A percentile compares a stretch with the other conserved stretches of the same genome.
Evolutionary conservation across 2,888 invertebrate genomes (phyloP).

Genomic region (Pammene aurita): DNA sequence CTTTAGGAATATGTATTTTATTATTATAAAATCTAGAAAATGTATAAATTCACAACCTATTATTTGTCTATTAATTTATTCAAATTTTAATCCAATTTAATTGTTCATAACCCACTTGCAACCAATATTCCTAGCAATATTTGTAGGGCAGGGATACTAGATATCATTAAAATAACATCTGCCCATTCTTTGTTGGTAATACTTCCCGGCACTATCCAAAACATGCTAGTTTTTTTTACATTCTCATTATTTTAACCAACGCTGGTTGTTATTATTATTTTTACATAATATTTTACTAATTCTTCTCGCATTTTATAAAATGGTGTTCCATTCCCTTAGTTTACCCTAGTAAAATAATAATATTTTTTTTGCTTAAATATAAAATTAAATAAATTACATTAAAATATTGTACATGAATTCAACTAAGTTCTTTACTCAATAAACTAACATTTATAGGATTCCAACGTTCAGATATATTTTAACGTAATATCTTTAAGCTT

Average conservation of each 20-base stretch:
- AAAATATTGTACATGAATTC: no score
- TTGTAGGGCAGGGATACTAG: constrained; percentile 24
- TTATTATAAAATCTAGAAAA: constrained; percentile 81
- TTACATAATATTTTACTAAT: no score
- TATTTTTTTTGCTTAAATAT: no score
- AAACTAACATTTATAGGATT: no score
- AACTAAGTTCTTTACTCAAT: no score
- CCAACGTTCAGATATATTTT: no score
- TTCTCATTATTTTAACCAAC: not conserved
- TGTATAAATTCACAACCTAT: constrained; percentile 84
- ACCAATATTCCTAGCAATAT: constrained; percentile 50
- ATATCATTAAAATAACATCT: not conserved
- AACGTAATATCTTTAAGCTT: no score
- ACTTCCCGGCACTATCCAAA: not conserved
- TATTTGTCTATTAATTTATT: constrained; percentile 72
- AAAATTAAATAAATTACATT: no score
- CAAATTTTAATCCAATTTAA: constrained; percentile 53
- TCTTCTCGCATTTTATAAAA: no score
- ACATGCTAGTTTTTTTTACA: not conserved
- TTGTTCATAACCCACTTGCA: constrained; percentile 51
- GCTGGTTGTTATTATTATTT: not conserved
- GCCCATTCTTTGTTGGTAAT: not conserved
- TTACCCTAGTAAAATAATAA: no score
- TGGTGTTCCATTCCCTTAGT: no score
- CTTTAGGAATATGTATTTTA: constrained; percentile 58